Base-by-base conservation (phyloP, 2,113 vertebrate species). In the Bostrychus sinensis region DNA sequence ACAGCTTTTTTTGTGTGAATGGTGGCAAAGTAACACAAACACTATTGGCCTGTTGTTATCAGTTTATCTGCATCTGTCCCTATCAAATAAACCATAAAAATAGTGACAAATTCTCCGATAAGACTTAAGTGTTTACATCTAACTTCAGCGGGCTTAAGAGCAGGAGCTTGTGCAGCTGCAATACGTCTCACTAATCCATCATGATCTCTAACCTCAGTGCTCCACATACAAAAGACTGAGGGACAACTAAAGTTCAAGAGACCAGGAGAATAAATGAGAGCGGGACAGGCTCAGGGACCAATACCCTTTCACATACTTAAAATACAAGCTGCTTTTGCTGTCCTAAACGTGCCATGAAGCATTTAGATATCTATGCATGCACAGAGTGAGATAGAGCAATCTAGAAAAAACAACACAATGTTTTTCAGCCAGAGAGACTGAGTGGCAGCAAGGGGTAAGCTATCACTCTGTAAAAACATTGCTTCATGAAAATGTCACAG, bases 141-240 rank as follows among this genome's bases (percentile, higher is more conserved):
- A 67, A 78, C 75, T 75, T 78, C 54, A 78, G 65, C 56, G 56
- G 39, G 48, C 56, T 32, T 23, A 53, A 83, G 61, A 84, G 68
- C 81, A 78, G 66, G 62, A 80, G 75, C 46, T 63, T 55, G 75
- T 83, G 84, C 88, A 89, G 87, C 77, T 90, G 89, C 82, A 82
- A 85, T 82, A 77, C 66, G 83, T 89, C 82, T 88, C 86, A 85
- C 84, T 89, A 91, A 87, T 86, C 85, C 87, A 87, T 87, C 78
- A 84, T 88, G 86, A 89, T 81, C 88, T 83, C 76, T 82, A 79
- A 72, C 86, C 82, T 77, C 77, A 73, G 62, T 48, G 70, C 75
- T 79, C 78, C 70, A 75, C 77, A 77, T 65, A 91, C 86, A 89
- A 88, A 83, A 87, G 62, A 88, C 55, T 19, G 54, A 78, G 81